A percentile compares a stretch with the other conserved stretches of the same genome.
These are phyloP conservation scores for Horisme vitalbata DNA, from an alignment of 2,888 invertebrate species.

Conservation along the genomic window DNA sequence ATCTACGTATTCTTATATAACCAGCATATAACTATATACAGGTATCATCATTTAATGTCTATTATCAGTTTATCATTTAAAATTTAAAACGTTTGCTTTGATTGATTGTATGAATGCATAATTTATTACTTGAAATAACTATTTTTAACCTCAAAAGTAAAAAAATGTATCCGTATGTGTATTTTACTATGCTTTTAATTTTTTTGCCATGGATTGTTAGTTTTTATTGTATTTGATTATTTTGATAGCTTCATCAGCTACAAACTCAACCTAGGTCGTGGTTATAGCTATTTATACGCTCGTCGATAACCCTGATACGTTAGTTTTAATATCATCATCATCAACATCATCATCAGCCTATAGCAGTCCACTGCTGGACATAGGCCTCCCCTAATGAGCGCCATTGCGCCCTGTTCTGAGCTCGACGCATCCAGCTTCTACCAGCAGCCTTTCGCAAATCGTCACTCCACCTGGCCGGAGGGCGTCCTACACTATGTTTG, in stretches of 20 bases:
- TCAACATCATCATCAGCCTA: no score
- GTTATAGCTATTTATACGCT: no score
- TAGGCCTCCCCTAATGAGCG: no score
- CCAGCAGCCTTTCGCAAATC: no score
- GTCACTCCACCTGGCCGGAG: no score
- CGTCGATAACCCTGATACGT: no score
- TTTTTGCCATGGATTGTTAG: no score
- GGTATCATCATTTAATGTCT: conserved; percentile 15
- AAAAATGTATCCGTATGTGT: not conserved
- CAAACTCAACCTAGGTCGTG: conserved; percentile 1
- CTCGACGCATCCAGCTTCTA: no score
- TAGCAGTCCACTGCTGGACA: no score
- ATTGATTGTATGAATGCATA: conserved; percentile 23
- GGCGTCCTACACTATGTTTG: no score
- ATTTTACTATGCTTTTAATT: not conserved
- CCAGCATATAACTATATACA: conserved; percentile 2
- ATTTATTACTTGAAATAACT: not conserved
- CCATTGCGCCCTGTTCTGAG: no score
- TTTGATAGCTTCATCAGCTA: conserved; percentile 9
- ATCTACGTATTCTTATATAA: conserved; percentile 3
- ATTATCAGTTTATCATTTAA: not conserved
- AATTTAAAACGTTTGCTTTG: conserved; percentile 8
- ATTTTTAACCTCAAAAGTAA: not conserved
- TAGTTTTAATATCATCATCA: no score
- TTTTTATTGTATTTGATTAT: not conserved